phyloP scores from a whole-genome alignment of 2,113 vertebrate species.

The Spermophilus dauricus region DNA sequence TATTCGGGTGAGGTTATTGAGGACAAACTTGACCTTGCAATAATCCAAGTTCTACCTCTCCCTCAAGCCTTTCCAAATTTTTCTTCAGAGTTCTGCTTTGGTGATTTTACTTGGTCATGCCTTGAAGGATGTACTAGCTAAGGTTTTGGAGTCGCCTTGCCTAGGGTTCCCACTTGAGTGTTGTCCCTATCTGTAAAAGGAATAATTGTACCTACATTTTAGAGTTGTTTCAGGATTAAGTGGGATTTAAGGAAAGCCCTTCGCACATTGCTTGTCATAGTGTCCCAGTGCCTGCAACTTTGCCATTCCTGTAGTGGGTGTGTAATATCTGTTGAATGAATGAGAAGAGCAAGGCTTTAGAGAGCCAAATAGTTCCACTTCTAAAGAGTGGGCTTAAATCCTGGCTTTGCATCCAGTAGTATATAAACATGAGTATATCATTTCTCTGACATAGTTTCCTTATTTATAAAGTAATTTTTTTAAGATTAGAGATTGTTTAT shows the following conservation, averaged over 20 bases:
- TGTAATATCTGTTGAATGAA: not conserved
- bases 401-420: not conserved
- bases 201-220: not conserved
- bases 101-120: not conserved
- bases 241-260: constrained; percentile 31
- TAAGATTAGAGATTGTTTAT: constrained; percentile 48
- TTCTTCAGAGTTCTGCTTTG: not conserved
- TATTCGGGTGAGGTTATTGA: not conserved
- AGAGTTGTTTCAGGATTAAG: constrained; percentile 39
- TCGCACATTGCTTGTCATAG: not conserved
- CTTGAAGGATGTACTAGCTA: not conserved
- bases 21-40: not conserved
- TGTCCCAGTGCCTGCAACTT: not conserved
- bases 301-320: not conserved
- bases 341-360: not conserved
- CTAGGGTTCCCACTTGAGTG: not conserved
- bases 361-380: not conserved
- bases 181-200: not conserved
- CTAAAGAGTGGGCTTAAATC: not conserved
- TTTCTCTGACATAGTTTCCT: constrained; percentile 27
- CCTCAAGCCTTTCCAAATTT: not conserved
- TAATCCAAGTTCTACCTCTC: not conserved
- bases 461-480: constrained; percentile 53
- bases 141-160: not conserved
- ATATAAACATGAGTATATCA: not conserved